Base-by-base conservation (phyloP, 2,113 vertebrate species). In the Pachycephala philippinensis region DNA sequence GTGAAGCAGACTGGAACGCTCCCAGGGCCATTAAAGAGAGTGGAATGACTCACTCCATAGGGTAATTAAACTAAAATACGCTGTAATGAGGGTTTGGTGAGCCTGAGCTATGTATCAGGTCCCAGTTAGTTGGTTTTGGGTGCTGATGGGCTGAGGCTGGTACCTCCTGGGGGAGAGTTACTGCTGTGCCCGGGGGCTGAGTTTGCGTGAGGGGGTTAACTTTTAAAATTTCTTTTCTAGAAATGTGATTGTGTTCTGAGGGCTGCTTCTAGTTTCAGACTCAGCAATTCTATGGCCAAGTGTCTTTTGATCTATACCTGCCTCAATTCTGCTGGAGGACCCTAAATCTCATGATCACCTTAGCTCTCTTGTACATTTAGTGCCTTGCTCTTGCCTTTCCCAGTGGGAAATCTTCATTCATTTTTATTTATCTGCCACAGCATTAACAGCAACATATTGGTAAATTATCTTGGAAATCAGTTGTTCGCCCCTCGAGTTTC, bases 21-120 rank as follows among this genome's bases (percentile, higher is more conserved):
- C 66, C 6, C 53, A 56, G 71, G 44, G 61, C 79, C 13, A 12
- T 83, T 86, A 57, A 71, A 59, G 66, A 83, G 76, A 57, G 24
- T 2, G 20, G 30, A 44, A 23, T 45, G 39, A 17, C 22, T 31
- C 50, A 10, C 26, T 90, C 54, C 18, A 4, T n/a, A 54, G 69
- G 39, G 14, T 63, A 59, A 64, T 87, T 82, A 71, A 61, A 30
- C 18, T 33, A 33, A 79, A 85, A 45, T 27, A 20, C 21, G 30
- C 21, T 84, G 26, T 72, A 91, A 61, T 39, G 84, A 86, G 77
- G 37, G n/a, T 15, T 93, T 83, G 76, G 19, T 71, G 54, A 78
- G 70, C 24, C 39, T 56, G 81, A 75, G 60, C 50, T 49, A 33
- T 23, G 21, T 23, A 30, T 35, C 10, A 3, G 60, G 21, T 68